Evolutionary conservation across 2,113 vertebrate genomes (phyloP), one percentile per base, ranked within the genome.

Genomic region (Notarius quadriscutis): DNA sequence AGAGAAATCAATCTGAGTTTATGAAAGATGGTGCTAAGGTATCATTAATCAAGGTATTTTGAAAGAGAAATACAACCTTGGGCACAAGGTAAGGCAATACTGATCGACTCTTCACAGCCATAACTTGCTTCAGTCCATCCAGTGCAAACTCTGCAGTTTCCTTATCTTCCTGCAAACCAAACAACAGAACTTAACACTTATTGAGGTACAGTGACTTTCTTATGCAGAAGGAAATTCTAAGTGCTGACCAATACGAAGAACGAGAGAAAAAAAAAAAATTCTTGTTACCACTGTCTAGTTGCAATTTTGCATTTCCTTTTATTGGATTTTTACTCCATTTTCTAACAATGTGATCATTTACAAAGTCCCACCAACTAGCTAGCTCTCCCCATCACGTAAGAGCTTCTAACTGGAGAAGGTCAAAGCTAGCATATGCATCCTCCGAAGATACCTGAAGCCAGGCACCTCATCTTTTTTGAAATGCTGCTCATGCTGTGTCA

Each of bases 101-200:
- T 63, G 98, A 98, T 9, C 98, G 97, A 92, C 98, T 99, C 95
- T 99, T 99, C 86, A 99, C 97, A 14, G 97, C 97, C 98, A 99
- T 99, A 85, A 99, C 98, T 89, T 99, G 98, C 93, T 99, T 99
- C 86, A 99, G 95, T 74, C 98, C 98, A 7, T 99, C 98, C 94
- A 99, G 93, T 84, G 98, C 98, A 90, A 98, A 99, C 80, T 97
- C 97, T 0, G 97, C 95, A 0, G 96, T 96, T 34, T 96, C 94
- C 86, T 96, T 94, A 6, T 97, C 95, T 63, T 99, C 96, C 98
- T 99, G 91, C 5, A 48, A 87, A 84, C 25, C 41, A 89, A 27
- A 53, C 14, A 67, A 8, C 51, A 67, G 9, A 2, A 50, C 48
- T 60, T 55, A 48, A 67, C 63, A 14, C 12, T 75, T 75, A 75